A percentile compares a stretch with the other conserved stretches of the same genome.
Evolutionary conservation across 2,797 vertebrate genomes (phyloP).

Genomic region (Cossypha niveicapilla): DNA sequence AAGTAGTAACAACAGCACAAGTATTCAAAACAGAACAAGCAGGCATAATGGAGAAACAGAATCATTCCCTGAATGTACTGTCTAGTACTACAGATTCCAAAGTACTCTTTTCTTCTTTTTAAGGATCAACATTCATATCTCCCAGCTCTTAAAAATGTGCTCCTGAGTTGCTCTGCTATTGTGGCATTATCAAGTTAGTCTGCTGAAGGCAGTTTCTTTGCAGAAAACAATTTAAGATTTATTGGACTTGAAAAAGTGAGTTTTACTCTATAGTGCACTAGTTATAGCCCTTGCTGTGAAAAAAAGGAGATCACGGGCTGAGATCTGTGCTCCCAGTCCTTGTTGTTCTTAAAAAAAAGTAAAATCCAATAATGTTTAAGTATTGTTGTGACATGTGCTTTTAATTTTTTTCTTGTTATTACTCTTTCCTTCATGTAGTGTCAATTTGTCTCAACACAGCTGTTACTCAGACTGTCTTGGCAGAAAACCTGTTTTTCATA

Average conservation of each 20-base stretch:
- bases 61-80: not conserved
- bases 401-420: slow-evolving; percentile 26
- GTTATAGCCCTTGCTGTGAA: not conserved
- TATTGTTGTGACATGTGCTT: slow-evolving; percentile 14
- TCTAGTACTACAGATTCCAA: not conserved
- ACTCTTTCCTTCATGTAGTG: not conserved
- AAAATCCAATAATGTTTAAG: slow-evolving; percentile 46
- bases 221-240: slow-evolving; percentile 44
- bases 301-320: not conserved
- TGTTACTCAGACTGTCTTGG: not conserved
- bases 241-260: slow-evolving; percentile 17
- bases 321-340: not conserved
- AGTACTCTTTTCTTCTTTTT: not conserved
- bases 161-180: not conserved
- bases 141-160: not conserved
- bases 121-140: not conserved
- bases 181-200: slow-evolving; percentile 6
- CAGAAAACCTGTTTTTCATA: not conserved
- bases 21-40: not conserved
- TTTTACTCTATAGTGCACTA: not conserved
- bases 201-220: slow-evolving; percentile 38
- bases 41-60: not conserved
- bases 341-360: not conserved
- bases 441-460: slow-evolving; percentile 1
- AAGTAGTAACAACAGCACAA: not conserved